Evolutionary conservation across 2,888 invertebrate species (phyloP).

Genomic region (Eupithecia vulgata): DNA sequence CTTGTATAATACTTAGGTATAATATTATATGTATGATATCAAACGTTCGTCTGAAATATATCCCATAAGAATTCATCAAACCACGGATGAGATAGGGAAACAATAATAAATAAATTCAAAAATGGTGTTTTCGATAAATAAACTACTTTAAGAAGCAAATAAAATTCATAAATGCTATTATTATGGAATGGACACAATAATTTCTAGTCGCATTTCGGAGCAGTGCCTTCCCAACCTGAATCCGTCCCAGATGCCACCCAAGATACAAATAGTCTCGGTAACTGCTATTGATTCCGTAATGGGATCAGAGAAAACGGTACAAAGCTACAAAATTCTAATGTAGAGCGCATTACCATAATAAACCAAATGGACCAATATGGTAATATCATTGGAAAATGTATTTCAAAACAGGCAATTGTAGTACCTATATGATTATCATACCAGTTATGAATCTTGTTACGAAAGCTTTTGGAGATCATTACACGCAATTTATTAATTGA

Average conservation of each 20-base stretch:
- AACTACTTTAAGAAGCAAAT: not conserved
- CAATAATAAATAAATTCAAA: no score
- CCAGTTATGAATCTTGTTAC: slow-evolving; percentile 13
- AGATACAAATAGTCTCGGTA: slow-evolving; percentile 18
- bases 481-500: slow-evolving; percentile 14
- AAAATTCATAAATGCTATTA: not conserved
- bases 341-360: slow-evolving; percentile 56
- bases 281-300: slow-evolving; percentile 57
- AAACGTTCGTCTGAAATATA: no score
- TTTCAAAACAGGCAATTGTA: slow-evolving; percentile 25
- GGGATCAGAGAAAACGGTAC: slow-evolving; percentile 52
- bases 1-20: no score
- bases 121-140: no score
- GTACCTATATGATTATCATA: not conserved
- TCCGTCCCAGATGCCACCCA: slow-evolving; percentile 10
- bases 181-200: not conserved
- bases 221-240: slow-evolving; percentile 13
- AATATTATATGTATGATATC: no score
- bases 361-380: slow-evolving; percentile 36
- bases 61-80: no score
- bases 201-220: not conserved
- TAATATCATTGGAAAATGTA: slow-evolving; percentile 51
- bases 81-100: no score
- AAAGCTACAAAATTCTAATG: slow-evolving; percentile 56
- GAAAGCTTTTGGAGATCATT: slow-evolving; percentile 39